A percentile compares a stretch with the other conserved stretches of the same genome.
phyloP scores from a whole-genome alignment of 37 sponge, comb jelly and placozoan species.

The Theonella swinhoei region DNA sequence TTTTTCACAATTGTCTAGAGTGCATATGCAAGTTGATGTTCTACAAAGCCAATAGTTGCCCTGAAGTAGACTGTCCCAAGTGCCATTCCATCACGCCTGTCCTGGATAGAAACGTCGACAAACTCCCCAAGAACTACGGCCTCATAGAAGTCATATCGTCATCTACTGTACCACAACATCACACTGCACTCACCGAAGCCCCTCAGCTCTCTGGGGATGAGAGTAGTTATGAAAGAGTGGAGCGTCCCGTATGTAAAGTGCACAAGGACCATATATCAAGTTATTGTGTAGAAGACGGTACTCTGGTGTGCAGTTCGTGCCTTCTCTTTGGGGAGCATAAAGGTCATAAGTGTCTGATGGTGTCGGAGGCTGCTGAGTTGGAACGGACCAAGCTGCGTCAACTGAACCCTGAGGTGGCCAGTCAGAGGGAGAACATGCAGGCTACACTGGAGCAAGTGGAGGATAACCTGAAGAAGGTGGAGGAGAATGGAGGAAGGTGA shows the following conservation, averaged over 20 bases:
- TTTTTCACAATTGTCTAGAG: background rate
- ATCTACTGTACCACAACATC: background rate
- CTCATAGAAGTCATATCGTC: constrained; percentile 22
- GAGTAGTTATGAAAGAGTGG: background rate
- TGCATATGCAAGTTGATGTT: constrained; percentile 10
- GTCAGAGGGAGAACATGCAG: constrained; percentile 7
- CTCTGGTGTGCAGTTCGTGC: constrained; percentile 49
- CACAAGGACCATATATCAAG: constrained; percentile 51
- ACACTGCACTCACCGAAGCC: background rate
- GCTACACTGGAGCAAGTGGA: constrained; percentile 1
- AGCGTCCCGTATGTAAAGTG: constrained; percentile 10
- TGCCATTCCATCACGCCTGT: constrained; percentile 14
- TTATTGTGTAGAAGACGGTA: constrained; percentile 40
- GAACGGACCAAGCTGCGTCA: background rate
- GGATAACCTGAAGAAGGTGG: background rate
- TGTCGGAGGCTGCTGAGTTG: constrained; percentile 32
- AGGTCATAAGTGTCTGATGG: constrained; percentile 10
- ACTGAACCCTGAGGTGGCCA: constrained; percentile 36
- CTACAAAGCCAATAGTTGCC: background rate
- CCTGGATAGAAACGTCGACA: background rate
- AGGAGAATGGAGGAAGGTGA: background rate
- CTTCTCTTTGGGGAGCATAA: constrained; percentile 30
- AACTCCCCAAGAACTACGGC: constrained; percentile 26
- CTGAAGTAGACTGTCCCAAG: constrained; percentile 30
- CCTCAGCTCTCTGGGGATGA: background rate